Percentiles rank a stretch among this genome's conserved stretches.
Evolutionary conservation across 2,113 vertebrate species (phyloP).

Genomic region (Protobothrops mucrosquamatus): DNA sequence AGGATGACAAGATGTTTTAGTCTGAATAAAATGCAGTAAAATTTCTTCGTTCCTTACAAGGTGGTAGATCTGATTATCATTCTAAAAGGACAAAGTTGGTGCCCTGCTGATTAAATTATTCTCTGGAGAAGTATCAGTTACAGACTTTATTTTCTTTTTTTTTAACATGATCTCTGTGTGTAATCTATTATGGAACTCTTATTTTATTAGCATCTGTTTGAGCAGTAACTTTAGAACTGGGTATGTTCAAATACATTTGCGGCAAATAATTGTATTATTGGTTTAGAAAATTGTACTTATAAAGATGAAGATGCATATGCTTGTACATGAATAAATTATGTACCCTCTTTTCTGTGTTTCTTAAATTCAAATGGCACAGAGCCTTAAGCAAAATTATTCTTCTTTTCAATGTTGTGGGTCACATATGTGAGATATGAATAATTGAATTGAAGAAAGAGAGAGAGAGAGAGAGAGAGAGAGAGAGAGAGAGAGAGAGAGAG

Average conservation of each 20-base stretch:
- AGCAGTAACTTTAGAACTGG: slow-evolving; percentile 55
- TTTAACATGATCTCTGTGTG: slow-evolving; percentile 70
- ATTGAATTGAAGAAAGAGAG: too few species aligned
- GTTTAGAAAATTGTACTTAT: slow-evolving; percentile 52
- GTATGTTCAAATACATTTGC: slow-evolving; percentile 44
- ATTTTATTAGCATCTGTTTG: slow-evolving; percentile 66
- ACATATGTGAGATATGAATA: not conserved
- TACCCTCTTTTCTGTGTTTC: not conserved
- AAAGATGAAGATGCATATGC: not conserved
- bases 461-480: too few species aligned
- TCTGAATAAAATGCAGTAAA: slow-evolving; percentile 61
- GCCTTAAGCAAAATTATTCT: not conserved
- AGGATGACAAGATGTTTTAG: slow-evolving; percentile 70
- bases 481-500: too few species aligned
- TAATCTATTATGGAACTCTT: slow-evolving; percentile 66
- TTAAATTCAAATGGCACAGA: not conserved
- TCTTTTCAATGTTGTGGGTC: not conserved
- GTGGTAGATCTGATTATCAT: slow-evolving; percentile 71
- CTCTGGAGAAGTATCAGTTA: slow-evolving; percentile 76
- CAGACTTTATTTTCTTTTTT: slow-evolving; percentile 74
- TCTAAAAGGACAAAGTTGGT: slow-evolving; percentile 68
- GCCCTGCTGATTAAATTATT: slow-evolving; percentile 76
- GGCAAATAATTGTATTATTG: slow-evolving; percentile 41
- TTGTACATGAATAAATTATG: not conserved
- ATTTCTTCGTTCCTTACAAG: slow-evolving; percentile 66